Percentiles rank a stretch among this genome's conserved stretches.
phyloP scores from a whole-genome alignment of 2,113 vertebrate species.

The Myanophis thanlyinensis region DNA sequence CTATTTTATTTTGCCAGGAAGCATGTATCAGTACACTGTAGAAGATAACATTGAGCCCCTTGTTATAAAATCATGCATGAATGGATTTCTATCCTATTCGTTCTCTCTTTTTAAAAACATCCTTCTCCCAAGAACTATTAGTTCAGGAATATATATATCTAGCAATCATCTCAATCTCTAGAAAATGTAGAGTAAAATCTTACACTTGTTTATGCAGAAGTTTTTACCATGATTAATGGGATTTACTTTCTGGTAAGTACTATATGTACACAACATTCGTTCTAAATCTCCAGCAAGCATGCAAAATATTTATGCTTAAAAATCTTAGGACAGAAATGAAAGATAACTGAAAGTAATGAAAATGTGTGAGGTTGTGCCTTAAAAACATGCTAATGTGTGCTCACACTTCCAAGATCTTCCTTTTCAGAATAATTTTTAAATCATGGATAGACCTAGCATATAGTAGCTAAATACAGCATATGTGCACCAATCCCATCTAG shows the following conservation, averaged over 20 bases:
- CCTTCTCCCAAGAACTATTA: background rate
- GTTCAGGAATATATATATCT: background rate
- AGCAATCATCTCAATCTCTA: background rate
- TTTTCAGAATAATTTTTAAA: background rate
- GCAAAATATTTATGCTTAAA: background rate
- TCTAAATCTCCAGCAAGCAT: background rate
- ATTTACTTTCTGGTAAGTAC: background rate
- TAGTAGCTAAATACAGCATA: background rate
- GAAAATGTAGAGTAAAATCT: background rate
- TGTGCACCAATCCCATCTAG: background rate
- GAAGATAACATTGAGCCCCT: slow-evolving; percentile 42
- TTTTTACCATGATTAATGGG: background rate
- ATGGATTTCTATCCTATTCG: slow-evolving; percentile 47
- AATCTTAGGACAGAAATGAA: background rate
- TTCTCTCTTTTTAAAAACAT: slow-evolving; percentile 34
- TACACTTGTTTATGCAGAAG: background rate
- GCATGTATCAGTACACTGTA: slow-evolving; percentile 44
- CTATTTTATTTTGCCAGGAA: slow-evolving; percentile 51
- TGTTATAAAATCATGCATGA: slow-evolving; percentile 29
- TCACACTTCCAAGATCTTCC: background rate
- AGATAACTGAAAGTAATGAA: background rate
- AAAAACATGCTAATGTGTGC: background rate
- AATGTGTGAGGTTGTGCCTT: background rate
- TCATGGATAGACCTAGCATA: background rate
- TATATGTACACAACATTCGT: background rate